Conservation (phyloP, 2,888 invertebrate genomes). For the Autographa gamma region DNA sequence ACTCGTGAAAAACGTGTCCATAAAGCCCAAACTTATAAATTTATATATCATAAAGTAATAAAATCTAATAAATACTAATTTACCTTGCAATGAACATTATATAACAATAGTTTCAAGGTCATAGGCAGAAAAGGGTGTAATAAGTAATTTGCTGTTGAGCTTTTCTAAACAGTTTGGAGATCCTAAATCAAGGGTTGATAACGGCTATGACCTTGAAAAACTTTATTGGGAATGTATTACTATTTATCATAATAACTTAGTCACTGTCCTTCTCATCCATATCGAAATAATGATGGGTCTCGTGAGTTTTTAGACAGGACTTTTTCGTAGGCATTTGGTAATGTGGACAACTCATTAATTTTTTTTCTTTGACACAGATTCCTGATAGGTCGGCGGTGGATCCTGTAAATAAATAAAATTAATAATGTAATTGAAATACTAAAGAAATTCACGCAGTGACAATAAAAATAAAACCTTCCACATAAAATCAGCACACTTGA, state of each 20-base stretch:
- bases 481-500: too few relatives aligned
- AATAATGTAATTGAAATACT: too few relatives aligned
- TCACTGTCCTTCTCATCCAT: conserved; percentile 11
- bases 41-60: conserved; percentile 6
- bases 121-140: background rate
- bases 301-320: conserved; percentile 30
- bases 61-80: background rate
- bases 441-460: too few relatives aligned
- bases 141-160: background rate
- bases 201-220: conserved; percentile 11
- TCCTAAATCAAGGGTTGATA: background rate
- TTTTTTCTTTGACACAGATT: conserved; percentile 93
- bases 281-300: conserved; percentile 16
- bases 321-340: conserved; percentile 68
- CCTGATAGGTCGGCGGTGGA: conserved; percentile 94
- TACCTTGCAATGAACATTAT: conserved; percentile 8
- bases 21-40: conserved; percentile 2
- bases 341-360: conserved; percentile 90
- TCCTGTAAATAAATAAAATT: conserved; percentile 87
- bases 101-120: conserved; percentile 14
- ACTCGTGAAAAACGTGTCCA: background rate
- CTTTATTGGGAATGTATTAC: background rate
- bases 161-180: background rate
- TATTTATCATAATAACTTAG: conserved; percentile 12
- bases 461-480: too few relatives aligned